A percentile compares a stretch with the other conserved stretches of the same genome.
Evolutionary conservation across 2,888 invertebrate genomes (phyloP).

Genomic region (Aporophyla nigra): DNA sequence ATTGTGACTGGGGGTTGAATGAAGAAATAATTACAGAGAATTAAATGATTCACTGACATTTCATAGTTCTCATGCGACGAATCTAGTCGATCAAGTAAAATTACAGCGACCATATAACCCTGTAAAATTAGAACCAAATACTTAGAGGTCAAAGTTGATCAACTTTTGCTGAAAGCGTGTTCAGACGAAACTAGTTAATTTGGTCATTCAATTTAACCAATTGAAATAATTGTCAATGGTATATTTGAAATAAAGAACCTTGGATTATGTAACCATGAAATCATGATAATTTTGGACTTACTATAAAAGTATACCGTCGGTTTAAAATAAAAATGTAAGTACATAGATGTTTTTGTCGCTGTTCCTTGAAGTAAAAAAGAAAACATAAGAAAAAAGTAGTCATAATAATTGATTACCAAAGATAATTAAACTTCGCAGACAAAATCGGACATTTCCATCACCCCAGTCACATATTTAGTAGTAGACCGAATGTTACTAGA

Average conservation of each 20-base stretch:
- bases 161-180: neutral
- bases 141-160: neutral
- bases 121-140: neutral
- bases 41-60: neutral
- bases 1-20: constrained; percentile 30
- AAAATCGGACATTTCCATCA: neutral
- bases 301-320: too few relatives aligned
- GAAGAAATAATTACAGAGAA: neutral
- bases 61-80: too few relatives aligned
- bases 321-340: too few relatives aligned
- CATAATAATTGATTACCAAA: constrained; percentile 22
- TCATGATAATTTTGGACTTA: too few relatives aligned
- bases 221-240: neutral
- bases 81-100: neutral
- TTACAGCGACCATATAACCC: too few relatives aligned
- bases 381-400: neutral
- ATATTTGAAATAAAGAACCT: neutral
- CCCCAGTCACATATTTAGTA: constrained; percentile 33
- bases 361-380: neutral
- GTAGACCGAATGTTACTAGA: constrained; percentile 32
- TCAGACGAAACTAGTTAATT: neutral
- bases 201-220: neutral
- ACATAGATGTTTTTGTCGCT: neutral
- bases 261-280: too few relatives aligned
- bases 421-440: neutral